Percentiles rank a stretch among this genome's conserved stretches.
Conservation (phyloP, 2,888 invertebrate genomes). For the Ferrisia virgata region DNA sequence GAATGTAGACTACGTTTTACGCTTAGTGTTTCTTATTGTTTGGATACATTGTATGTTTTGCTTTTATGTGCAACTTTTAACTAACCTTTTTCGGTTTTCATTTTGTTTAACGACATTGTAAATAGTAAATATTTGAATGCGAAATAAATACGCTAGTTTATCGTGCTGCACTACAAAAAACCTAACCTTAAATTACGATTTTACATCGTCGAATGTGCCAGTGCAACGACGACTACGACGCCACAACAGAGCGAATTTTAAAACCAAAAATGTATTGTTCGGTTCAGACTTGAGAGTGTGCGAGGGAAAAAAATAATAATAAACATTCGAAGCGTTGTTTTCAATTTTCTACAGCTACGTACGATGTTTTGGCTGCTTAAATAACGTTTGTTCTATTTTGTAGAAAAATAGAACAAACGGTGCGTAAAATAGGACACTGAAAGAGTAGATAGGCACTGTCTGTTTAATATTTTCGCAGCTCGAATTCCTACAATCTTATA, state of each 20-base stretch:
- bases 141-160: neutral
- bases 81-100: constrained; percentile 25
- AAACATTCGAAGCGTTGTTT: neutral
- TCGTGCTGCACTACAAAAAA: neutral
- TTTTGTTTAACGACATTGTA: constrained; percentile 25
- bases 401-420: too few species aligned
- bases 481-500: too few species aligned
- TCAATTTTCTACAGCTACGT: neutral
- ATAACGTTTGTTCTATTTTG: too few species aligned
- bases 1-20: constrained; percentile 8
- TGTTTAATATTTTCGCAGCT: too few species aligned
- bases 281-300: too few species aligned
- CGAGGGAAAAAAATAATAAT: neutral
- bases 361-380: neutral
- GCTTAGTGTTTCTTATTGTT: constrained; percentile 29
- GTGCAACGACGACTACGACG: neutral
- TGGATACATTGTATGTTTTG: neutral
- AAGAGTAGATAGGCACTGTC: too few species aligned
- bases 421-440: too few species aligned
- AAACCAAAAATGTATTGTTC: neutral
- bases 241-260: neutral
- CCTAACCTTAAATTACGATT: neutral
- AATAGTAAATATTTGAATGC: constrained; percentile 27
- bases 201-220: neutral
- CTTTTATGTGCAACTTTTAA: constrained; percentile 31